Evolutionary conservation across 1,140 invertebrate species (phyloP).

Genomic region (Magallana ariakensis): DNA sequence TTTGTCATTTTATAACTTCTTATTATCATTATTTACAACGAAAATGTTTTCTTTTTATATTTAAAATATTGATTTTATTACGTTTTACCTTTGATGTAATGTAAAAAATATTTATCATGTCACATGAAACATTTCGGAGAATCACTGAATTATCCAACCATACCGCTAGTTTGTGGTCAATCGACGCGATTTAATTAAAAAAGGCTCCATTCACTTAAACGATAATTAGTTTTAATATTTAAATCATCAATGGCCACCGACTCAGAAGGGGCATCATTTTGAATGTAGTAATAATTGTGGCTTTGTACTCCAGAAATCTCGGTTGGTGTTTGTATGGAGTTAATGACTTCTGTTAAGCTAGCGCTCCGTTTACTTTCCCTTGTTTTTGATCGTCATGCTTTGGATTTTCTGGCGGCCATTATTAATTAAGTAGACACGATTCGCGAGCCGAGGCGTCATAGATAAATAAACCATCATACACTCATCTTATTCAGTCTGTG

Average conservation of each 20-base stretch:
- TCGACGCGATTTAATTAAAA: neutral
- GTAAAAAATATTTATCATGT: too few relatives aligned
- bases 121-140: too few relatives aligned
- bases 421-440: slow-evolving; percentile 2
- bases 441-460: neutral
- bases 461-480: slow-evolving; percentile 14
- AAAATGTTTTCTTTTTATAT: too few relatives aligned
- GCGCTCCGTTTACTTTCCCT: neutral
- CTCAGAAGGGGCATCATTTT: neutral
- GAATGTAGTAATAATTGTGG: neutral
- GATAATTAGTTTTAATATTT: neutral
- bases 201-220: neutral
- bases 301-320: neutral
- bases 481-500: neutral
- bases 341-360: neutral
- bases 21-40: too few relatives aligned
- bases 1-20: too few relatives aligned
- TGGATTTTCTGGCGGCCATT: neutral
- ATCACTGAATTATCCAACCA: too few relatives aligned
- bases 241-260: neutral
- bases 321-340: neutral
- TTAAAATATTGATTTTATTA: too few relatives aligned
- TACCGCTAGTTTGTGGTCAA: too few relatives aligned
- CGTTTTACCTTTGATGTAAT: too few relatives aligned
- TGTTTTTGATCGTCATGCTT: slow-evolving; percentile 10